A percentile compares a stretch with the other conserved stretches of the same genome.
Conservation (phyloP, 2,113 vertebrate species). For the Prochilodus magdalenae region DNA sequence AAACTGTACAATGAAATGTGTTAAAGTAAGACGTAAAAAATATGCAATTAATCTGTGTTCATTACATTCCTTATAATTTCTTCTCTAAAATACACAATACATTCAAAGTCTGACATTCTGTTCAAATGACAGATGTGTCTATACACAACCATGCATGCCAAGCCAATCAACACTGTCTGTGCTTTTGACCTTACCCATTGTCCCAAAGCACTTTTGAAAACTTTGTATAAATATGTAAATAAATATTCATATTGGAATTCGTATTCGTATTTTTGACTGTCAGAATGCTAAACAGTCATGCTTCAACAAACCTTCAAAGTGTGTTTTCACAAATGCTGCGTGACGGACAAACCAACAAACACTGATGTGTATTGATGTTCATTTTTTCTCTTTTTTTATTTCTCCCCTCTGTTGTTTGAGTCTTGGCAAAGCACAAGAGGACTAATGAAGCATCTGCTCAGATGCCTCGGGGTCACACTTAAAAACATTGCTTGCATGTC, state of each 20-base stretch:
- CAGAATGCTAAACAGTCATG: background rate
- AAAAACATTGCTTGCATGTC: slow-evolving; percentile 61
- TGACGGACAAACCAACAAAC: background rate
- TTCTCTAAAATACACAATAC: background rate
- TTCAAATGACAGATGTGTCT: background rate
- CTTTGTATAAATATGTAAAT: background rate
- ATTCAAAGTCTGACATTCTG: background rate
- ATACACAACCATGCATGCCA: background rate
- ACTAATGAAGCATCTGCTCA: slow-evolving; percentile 70
- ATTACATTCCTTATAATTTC: background rate
- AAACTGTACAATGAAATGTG: too few species aligned
- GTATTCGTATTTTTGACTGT: background rate
- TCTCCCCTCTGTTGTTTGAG: slow-evolving; percentile 58
- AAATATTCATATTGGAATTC: background rate
- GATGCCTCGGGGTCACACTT: slow-evolving; percentile 65
- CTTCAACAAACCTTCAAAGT: background rate
- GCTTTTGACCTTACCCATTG: background rate
- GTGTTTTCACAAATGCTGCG: background rate
- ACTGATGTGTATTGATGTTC: slow-evolving; percentile 17
- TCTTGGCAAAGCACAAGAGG: slow-evolving; percentile 57
- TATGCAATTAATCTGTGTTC: background rate
- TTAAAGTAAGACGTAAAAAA: background rate
- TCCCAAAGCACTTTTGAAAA: background rate
- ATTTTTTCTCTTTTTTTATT: slow-evolving; percentile 17
- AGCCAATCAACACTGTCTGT: background rate